These are phyloP conservation scores for Acanthurus lineatus DNA, from an alignment of 2,797 vertebrate species.

Conservation along the genomic window DNA sequence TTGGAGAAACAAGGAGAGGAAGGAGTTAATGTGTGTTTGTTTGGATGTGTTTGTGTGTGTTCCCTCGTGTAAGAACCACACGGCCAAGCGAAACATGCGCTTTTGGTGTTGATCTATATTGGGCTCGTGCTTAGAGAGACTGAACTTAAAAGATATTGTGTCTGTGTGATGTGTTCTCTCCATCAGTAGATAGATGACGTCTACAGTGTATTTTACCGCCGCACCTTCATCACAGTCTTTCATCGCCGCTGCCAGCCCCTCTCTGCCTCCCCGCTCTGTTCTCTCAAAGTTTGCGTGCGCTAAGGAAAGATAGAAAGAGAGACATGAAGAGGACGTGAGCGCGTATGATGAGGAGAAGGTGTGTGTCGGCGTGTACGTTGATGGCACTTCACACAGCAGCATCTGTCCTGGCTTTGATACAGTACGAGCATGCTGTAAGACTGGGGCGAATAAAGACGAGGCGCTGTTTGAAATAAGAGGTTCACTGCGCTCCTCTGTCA, in stretches of 20 bases:
- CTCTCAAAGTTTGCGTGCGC: constrained; percentile 59
- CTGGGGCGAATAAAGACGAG: constrained; percentile 60
- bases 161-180: constrained; percentile 69
- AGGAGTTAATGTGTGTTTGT: constrained; percentile 25
- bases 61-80: constrained; percentile 33
- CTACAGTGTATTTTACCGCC: constrained; percentile 65
- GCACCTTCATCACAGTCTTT: constrained; percentile 76
- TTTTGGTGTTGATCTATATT: constrained; percentile 49
- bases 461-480: constrained; percentile 71
- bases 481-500: constrained; percentile 67
- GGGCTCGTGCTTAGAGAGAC: constrained; percentile 58
- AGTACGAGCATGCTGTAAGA: constrained; percentile 57
- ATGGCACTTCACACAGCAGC: constrained; percentile 77
- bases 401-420: constrained; percentile 77
- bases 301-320: constrained; percentile 53
- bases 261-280: constrained; percentile 50
- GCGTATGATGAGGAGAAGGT: constrained; percentile 55
- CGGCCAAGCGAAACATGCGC: constrained; percentile 3
- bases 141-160: constrained; percentile 62
- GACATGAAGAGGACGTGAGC: constrained; percentile 51
- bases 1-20: constrained; percentile 28
- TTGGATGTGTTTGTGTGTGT: constrained; percentile 23
- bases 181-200: constrained; percentile 70
- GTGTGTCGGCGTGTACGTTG: constrained; percentile 62
- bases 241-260: constrained; percentile 65